Conservation (phyloP, 2,797 vertebrate species). For the Sebastes trivittatus region DNA sequence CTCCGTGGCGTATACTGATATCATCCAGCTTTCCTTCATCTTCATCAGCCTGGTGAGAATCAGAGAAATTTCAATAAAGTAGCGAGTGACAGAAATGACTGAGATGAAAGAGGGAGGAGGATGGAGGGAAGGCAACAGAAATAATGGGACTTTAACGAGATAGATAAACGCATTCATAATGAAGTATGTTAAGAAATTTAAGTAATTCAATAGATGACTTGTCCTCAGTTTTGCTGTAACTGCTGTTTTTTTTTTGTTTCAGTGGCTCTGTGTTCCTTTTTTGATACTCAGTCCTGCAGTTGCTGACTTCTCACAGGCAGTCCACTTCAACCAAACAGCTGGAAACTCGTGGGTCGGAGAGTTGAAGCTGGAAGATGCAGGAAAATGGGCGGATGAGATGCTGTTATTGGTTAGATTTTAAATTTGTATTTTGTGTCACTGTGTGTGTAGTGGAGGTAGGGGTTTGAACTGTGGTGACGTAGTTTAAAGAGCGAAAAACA, state of each 20-base stretch:
- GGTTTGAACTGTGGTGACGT: background rate
- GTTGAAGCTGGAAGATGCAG: conserved; percentile 70
- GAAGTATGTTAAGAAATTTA: background rate
- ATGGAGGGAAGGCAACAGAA: background rate
- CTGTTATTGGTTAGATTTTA: conserved; percentile 59
- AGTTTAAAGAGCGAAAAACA: too few relatives aligned
- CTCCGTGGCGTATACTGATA: conserved; percentile 85
- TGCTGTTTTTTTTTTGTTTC: conserved; percentile 35
- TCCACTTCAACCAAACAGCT: conserved; percentile 56
- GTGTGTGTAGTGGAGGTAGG: background rate
- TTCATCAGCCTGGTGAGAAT: conserved; percentile 81
- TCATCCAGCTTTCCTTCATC: conserved; percentile 83
- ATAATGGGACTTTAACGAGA: background rate
- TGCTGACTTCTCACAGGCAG: conserved; percentile 59
- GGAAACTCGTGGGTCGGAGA: conserved; percentile 77
- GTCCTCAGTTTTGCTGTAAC: background rate
- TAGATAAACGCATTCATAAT: background rate
- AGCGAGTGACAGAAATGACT: background rate
- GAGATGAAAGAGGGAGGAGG: background rate
- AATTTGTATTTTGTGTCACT: background rate
- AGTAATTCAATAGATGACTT: background rate
- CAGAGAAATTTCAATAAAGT: background rate
- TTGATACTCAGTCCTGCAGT: conserved; percentile 76
- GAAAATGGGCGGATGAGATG: conserved; percentile 76
- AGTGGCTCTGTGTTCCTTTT: conserved; percentile 84